Evolutionary conservation across 2,888 invertebrate species (phyloP), one percentile per base, ranked within the genome.

Genomic region (Meteorus cinctellus): DNA sequence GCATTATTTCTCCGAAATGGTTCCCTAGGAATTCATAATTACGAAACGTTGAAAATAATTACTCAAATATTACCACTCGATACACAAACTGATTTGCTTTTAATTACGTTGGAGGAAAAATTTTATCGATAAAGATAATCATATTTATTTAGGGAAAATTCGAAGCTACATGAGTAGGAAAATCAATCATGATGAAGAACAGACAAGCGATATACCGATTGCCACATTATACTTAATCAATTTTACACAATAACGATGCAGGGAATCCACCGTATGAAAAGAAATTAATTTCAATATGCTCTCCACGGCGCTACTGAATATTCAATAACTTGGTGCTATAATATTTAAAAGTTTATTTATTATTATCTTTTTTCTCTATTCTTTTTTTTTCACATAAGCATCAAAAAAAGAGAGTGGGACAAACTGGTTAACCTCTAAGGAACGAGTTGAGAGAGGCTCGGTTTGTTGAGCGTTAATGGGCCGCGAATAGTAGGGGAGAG

Each of bases 381-480:
- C 4, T 34, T 63, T 31, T 63, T 31, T 63, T 12, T 1, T 16
- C 24, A 5, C 3, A n/a, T 12, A 65, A 3, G 34, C 31, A 70
- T 41, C 31, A 59, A 34, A 12, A 34, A 36, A 36, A 72, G 84
- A 86, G 88, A 88, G 88, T 88, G 88, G 89, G 87, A 87, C 86
- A 88, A 89, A 89, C 89, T 88, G 88, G 89, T 89, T 89, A 87
- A 87, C 88, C 87, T 89, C 86, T 87, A 83, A 83, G 82, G 81
- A 78, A 78, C 83, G 72, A 77, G 80, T 78, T 72, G 77, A 48
- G 65, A 48, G 74, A 73, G 73, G 63, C 48, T 70, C 62, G 66
- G 66, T 70, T 55, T 55, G 76, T 76, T 75, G 68, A 63, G 24
- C 70, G 67, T 67, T 72, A 73, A 71, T 75, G 63, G 68, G 41